A percentile compares a stretch with the other conserved stretches of the same genome.
Conservation (phyloP, 1,140 invertebrate species). For the Paraescarpia echinospica region DNA sequence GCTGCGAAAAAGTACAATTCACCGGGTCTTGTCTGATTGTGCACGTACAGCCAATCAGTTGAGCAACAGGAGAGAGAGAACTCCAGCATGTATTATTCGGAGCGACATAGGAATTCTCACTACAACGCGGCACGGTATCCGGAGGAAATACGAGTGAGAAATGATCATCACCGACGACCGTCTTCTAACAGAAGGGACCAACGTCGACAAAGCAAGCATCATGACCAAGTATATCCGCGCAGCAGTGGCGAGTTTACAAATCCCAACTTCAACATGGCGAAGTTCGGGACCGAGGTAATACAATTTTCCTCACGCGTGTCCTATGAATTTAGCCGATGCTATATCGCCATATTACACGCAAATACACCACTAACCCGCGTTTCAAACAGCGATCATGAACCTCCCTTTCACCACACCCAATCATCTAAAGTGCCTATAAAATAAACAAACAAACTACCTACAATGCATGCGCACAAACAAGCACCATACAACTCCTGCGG, state of each 20-base stretch:
- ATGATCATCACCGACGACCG: background rate
- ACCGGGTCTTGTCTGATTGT: background rate
- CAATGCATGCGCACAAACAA: too few relatives aligned
- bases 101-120: background rate
- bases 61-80: background rate
- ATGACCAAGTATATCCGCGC: background rate
- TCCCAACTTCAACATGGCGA: background rate
- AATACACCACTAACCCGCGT: too few relatives aligned
- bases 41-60: background rate
- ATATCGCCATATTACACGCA: too few relatives aligned
- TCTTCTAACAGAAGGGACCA: background rate
- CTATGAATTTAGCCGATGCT: background rate
- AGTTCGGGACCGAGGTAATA: background rate
- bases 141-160: background rate
- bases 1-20: background rate
- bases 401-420: too few relatives aligned
- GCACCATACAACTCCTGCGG: too few relatives aligned
- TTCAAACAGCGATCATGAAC: too few relatives aligned
- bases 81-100: background rate
- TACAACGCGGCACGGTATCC: background rate
- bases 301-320: background rate
- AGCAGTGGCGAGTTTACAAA: background rate
- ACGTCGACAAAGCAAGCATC: background rate
- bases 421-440: too few relatives aligned
- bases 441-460: too few relatives aligned